Conservation (phyloP, 2,113 vertebrate genomes). For the Ptychochromis oligacanthus region DNA sequence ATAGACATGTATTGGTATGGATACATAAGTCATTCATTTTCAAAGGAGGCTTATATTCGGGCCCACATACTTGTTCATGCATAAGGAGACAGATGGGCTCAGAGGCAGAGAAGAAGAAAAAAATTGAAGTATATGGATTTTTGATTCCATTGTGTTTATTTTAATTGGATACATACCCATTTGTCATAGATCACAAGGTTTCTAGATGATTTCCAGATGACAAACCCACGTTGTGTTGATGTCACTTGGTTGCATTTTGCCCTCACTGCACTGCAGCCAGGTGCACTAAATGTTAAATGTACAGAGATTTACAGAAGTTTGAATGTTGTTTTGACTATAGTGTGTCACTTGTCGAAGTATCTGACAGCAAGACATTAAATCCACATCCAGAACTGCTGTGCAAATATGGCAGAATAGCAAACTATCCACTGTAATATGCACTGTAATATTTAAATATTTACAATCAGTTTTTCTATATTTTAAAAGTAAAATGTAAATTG, state of each 20-base stretch:
- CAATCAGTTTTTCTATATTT: neutral
- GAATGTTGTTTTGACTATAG: neutral
- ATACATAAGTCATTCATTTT: conserved; percentile 77
- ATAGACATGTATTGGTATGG: conserved; percentile 74
- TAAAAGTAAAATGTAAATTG: neutral
- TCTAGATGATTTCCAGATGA: conserved; percentile 91
- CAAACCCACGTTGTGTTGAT: conserved; percentile 84
- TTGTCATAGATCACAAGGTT: conserved; percentile 83
- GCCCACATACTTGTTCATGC: conserved; percentile 31
- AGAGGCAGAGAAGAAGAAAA: neutral
- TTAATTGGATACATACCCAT: conserved; percentile 77
- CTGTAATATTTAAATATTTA: neutral
- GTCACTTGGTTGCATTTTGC: conserved; percentile 76
- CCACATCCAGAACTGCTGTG: neutral
- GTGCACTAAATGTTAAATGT: conserved; percentile 36
- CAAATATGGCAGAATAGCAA: neutral
- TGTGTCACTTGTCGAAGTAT: neutral
- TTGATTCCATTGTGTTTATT: conserved; percentile 69
- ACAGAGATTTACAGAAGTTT: neutral
- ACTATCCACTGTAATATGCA: neutral
- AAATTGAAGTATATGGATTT: conserved; percentile 60
- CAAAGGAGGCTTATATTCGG: conserved; percentile 31
- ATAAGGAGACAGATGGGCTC: conserved; percentile 66
- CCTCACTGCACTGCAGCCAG: conserved; percentile 80
- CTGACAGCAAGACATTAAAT: neutral